Conservation (phyloP, 2,113 vertebrate species). For the Naja naja region DNA sequence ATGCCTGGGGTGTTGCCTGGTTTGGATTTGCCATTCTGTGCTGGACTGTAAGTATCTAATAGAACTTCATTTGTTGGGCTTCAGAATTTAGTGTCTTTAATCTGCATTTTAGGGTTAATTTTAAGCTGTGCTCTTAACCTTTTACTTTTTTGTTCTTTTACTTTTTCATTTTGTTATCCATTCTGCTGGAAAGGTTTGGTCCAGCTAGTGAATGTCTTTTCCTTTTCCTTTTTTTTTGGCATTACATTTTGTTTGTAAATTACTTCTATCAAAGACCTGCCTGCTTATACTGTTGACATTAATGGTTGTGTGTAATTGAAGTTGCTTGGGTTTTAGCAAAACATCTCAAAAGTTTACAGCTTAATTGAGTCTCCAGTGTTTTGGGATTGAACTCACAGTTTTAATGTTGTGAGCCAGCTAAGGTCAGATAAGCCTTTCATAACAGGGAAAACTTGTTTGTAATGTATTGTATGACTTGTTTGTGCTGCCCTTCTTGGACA, state of each 20-base stretch:
- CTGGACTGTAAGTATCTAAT: conserved; percentile 76
- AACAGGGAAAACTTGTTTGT: conserved; percentile 5
- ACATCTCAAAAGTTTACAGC: neutral
- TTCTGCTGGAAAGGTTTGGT: neutral
- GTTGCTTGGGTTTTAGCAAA: neutral
- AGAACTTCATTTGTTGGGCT: neutral
- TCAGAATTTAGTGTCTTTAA: neutral
- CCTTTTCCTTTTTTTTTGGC: neutral
- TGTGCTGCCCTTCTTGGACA: neutral
- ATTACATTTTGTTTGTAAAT: neutral
- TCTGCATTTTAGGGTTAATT: neutral
- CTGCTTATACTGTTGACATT: neutral
- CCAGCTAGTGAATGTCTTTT: neutral
- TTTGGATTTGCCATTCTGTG: conserved; percentile 84
- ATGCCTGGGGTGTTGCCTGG: conserved; percentile 80
- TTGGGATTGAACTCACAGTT: neutral
- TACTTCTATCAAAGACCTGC: neutral
- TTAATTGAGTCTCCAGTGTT: neutral
- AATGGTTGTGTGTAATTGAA: neutral
- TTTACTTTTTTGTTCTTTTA: neutral
- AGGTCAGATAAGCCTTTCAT: neutral
- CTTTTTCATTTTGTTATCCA: neutral
- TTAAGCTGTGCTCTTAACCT: neutral
- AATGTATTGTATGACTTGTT: neutral
- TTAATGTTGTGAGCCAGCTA: neutral